These are phyloP conservation scores for Ctena decussata DNA, from an alignment of 2,888 invertebrate species.

Conservation along the genomic window DNA sequence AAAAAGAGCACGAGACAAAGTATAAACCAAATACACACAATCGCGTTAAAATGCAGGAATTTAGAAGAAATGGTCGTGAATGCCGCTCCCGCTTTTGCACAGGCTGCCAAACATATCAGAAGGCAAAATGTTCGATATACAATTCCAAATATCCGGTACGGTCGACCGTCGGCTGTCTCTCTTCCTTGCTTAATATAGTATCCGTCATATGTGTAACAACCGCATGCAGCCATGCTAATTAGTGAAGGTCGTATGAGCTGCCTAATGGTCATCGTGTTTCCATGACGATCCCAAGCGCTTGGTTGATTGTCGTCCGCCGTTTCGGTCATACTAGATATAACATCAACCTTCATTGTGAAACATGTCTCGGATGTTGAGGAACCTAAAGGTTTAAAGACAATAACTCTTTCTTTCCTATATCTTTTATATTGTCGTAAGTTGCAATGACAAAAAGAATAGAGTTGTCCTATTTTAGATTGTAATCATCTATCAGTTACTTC, in stretches of 20 bases:
- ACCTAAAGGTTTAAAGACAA: no score
- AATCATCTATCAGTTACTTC: no score
- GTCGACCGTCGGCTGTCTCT: background rate
- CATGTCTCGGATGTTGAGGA: no score
- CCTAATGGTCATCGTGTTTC: background rate
- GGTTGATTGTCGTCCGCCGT: background rate
- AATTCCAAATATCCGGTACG: background rate
- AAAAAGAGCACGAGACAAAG: background rate
- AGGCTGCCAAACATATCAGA: background rate
- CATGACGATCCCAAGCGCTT: background rate
- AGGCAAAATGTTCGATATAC: background rate
- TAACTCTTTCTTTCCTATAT: no score
- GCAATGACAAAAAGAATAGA: no score
- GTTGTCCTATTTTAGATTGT: no score
- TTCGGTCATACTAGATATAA: no score
- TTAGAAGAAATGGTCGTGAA: background rate
- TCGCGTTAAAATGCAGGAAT: background rate
- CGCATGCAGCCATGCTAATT: background rate
- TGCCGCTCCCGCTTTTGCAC: background rate
- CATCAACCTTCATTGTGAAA: no score
- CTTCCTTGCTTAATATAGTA: background rate
- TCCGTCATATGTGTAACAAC: background rate
- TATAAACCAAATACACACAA: background rate
- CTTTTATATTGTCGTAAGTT: no score
- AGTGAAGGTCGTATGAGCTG: background rate